Conservation (phyloP, 2,113 vertebrate genomes). For the Phaetusa simplex region DNA sequence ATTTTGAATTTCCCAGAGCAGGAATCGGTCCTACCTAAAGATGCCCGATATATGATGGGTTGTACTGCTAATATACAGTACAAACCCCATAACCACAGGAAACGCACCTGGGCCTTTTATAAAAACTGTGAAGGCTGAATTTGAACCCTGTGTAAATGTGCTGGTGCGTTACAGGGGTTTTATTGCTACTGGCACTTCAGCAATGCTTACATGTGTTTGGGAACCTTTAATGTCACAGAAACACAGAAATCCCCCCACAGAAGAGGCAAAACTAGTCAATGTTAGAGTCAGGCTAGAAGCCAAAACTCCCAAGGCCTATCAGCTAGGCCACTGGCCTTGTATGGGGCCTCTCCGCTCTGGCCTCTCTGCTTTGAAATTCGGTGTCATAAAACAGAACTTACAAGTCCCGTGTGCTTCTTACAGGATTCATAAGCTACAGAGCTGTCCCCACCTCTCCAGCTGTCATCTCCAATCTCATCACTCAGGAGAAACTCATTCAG, state of each 20-base stretch:
- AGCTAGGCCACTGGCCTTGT: background rate
- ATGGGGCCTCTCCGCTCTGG: background rate
- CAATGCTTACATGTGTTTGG: background rate
- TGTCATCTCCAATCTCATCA: constrained; percentile 95
- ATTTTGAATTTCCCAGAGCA: background rate
- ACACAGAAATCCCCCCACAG: background rate
- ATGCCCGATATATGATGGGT: background rate
- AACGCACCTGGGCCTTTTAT: background rate
- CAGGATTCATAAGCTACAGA: constrained; percentile 82
- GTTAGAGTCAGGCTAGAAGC: background rate
- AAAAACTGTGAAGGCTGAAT: background rate
- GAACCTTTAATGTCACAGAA: background rate
- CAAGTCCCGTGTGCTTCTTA: constrained; percentile 85
- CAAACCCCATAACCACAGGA: background rate
- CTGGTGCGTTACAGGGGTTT: background rate
- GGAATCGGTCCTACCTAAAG: background rate
- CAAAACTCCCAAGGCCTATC: background rate
- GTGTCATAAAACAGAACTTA: constrained; percentile 71
- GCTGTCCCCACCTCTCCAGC: constrained; percentile 86
- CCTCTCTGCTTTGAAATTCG: background rate
- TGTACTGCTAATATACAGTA: background rate
- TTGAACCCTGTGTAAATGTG: background rate
- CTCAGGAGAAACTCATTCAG: constrained; percentile 94
- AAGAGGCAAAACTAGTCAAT: background rate
- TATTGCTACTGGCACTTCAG: background rate